Evolutionary conservation across 2,113 vertebrate species (phyloP), one percentile per base, ranked within the genome.

Genomic region (Turnix velox): DNA sequence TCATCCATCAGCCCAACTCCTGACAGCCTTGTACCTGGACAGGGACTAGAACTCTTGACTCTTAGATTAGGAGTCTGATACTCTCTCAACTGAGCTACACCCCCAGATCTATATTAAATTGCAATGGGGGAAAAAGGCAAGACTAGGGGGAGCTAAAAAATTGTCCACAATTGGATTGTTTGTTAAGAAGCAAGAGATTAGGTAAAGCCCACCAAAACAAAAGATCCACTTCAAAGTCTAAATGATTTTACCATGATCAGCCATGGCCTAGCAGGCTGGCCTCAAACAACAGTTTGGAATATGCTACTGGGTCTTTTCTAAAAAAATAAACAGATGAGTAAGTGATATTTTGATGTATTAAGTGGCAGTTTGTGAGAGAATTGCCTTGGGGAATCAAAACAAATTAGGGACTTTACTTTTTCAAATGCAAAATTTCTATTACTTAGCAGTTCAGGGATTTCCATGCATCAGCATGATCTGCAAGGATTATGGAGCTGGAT

Each of bases 221-320:
- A 80, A 86, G 15, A 62, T 73, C 42, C 12, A 18, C 14, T 14
- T 39, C 58, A 42, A 73, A 80, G 30, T 42, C 25, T 14, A 48
- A 28, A 15, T 55, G 54, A 42, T 88, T 83, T 74, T 77, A 33
- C 46, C 4, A 1, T 14, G 18, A 31, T 81, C 75, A 61, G 31
- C 0, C 2, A 52, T 1, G 8, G 25, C 1, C 0, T 30, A 46
- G 30, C 52, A 79, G 28, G n/a, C 14, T 16, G 39, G n/a, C 40
- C 17, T 92, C 45, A 33, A 78, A 61, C 62, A 85, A 15, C 54
- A 73, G 49, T 18, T 74, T 86, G 75, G 54, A 58, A 43, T 74
- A 16, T 42, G 43, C 88, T 91, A 52, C 82, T 92, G 67, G 7
- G 25, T 80, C 54, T 80, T 89, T 73, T 58, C 13, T 66, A 73